Evolutionary conservation across 2,888 invertebrate species (phyloP).

Genomic region (Heteromyza rotundicornis): DNA sequence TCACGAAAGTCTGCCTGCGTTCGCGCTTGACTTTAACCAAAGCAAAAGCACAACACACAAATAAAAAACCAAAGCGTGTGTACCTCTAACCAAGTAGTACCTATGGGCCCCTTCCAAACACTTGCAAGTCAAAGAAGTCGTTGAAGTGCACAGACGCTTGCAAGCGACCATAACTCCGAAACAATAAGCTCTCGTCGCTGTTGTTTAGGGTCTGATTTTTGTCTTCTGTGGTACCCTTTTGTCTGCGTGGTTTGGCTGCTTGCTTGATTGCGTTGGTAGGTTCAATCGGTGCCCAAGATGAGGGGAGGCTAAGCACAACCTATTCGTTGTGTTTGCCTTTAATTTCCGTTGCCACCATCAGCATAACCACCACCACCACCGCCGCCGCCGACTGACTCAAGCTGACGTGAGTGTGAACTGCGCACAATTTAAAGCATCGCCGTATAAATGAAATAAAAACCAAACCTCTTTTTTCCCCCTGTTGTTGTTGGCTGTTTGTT

Average conservation of each 20-base stretch:
- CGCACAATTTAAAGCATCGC: background rate
- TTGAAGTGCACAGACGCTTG: background rate
- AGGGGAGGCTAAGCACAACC: background rate
- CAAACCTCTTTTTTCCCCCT: slow-evolving; percentile 8
- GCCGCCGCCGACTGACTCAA: background rate
- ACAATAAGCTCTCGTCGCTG: slow-evolving; percentile 3
- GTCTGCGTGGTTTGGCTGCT: background rate
- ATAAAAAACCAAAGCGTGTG: too few relatives aligned
- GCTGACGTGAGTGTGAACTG: background rate
- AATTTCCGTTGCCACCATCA: slow-evolving; percentile 13
- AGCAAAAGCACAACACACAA: background rate
- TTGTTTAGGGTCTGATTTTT: slow-evolving; percentile 10
- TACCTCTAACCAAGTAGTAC: too few relatives aligned
- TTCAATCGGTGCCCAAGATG: too few relatives aligned
- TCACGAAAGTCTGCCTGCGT: slow-evolving; percentile 32
- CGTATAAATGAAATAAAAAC: background rate
- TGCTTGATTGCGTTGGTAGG: too few relatives aligned
- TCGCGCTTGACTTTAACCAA: background rate
- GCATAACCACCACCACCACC: too few relatives aligned
- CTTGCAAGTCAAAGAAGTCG: background rate
- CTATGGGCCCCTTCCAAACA: too few relatives aligned
- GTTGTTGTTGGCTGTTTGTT: too few relatives aligned
- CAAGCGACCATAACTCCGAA: background rate
- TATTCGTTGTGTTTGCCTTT: background rate
- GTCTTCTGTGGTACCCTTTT: slow-evolving; percentile 14